Evolutionary conservation across 1,140 invertebrate species (phyloP).

Genomic region (Anoplolepis gracilipes): DNA sequence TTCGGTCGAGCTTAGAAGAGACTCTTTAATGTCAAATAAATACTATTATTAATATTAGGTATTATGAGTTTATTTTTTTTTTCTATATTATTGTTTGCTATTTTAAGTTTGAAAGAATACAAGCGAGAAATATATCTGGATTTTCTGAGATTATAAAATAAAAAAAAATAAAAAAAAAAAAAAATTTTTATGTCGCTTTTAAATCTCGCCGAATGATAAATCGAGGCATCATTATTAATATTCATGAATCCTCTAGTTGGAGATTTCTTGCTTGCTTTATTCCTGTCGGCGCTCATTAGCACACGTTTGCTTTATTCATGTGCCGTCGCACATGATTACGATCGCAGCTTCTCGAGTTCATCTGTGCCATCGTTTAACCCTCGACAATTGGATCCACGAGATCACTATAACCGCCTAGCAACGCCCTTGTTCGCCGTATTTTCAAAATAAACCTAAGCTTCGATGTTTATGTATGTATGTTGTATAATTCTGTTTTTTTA

Average conservation of each 20-base stretch:
- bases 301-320: slow-evolving; percentile 55
- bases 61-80: slow-evolving; percentile 3
- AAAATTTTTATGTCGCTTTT: not conserved
- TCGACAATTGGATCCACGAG: not conserved
- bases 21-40: not conserved
- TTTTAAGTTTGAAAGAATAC: not conserved
- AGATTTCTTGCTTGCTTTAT: slow-evolving; percentile 60
- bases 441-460: not conserved
- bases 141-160: not conserved
- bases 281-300: slow-evolving; percentile 52
- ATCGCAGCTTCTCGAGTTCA: slow-evolving; percentile 25
- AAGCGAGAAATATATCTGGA: not conserved
- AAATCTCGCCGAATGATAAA: slow-evolving; percentile 30
- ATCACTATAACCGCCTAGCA: not conserved
- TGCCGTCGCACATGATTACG: slow-evolving; percentile 46
- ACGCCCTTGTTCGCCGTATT: not conserved
- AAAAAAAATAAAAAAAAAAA: not conserved
- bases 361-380: not conserved
- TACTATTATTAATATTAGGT: not conserved
- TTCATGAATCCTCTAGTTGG: slow-evolving; percentile 29
- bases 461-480: not conserved
- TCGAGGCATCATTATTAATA: slow-evolving; percentile 50
- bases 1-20: not conserved
- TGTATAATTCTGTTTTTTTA: not conserved
- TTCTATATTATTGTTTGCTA: not conserved